phyloP scores from a whole-genome alignment of 1,140 invertebrate species.

The Andricus grossulariae region DNA sequence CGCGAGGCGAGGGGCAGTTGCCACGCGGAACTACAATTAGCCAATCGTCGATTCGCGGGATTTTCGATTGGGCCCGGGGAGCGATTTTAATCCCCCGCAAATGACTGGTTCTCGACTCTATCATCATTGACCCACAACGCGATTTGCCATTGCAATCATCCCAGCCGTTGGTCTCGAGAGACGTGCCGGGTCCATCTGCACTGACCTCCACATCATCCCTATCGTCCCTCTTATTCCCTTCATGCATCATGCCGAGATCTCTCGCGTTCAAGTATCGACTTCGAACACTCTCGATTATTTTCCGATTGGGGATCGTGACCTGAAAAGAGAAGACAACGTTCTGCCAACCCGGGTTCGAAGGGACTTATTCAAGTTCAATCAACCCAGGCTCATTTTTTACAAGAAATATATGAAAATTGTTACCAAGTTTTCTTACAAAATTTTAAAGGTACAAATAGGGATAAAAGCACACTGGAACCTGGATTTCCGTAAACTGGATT shows the following conservation, averaged over 20 bases:
- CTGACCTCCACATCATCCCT: slow-evolving; percentile 11
- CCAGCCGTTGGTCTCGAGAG: slow-evolving; percentile 17
- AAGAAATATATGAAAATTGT: too few species aligned
- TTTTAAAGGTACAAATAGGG: too few species aligned
- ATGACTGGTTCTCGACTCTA: slow-evolving; percentile 35
- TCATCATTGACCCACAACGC: slow-evolving; percentile 38
- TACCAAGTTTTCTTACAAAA: too few species aligned
- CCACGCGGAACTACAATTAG: slow-evolving; percentile 19
- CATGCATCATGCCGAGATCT: slow-evolving; percentile 32
- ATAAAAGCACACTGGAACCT: too few species aligned
- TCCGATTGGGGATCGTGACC: slow-evolving; percentile 10
- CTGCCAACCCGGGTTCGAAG: not conserved
- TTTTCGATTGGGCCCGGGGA: slow-evolving; percentile 8
- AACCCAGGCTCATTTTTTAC: too few species aligned
- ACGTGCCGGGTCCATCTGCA: slow-evolving; percentile 33
- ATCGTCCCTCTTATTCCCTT: slow-evolving; percentile 19
- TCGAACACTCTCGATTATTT: slow-evolving; percentile 18
- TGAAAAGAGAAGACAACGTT: not conserved
- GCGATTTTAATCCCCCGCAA: slow-evolving; percentile 31
- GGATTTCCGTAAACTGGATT: too few species aligned
- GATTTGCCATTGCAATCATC: slow-evolving; percentile 34
- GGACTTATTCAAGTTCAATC: not conserved
- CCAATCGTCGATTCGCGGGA: slow-evolving; percentile 27
- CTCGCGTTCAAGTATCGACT: slow-evolving; percentile 24
- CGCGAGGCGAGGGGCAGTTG: slow-evolving; percentile 17